A percentile compares a stretch with the other conserved stretches of the same genome.
These are phyloP conservation scores for Cenopis cana DNA, from an alignment of 2,888 invertebrate species.

Conservation along the genomic window DNA sequence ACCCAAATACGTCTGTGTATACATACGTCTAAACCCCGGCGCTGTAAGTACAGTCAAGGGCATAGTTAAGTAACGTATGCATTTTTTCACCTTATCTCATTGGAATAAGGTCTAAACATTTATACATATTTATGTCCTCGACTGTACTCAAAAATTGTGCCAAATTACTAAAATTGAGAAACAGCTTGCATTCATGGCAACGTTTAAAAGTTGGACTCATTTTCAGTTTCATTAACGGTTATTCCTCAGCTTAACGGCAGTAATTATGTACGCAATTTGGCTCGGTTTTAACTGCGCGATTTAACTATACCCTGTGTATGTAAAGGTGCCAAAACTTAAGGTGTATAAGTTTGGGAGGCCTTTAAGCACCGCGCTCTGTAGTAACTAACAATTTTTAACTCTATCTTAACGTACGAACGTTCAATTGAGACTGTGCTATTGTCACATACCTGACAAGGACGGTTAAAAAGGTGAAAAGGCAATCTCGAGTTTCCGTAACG, in stretches of 20 bases:
- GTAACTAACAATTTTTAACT: background rate
- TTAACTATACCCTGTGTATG: conserved; percentile 32
- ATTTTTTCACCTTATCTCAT: too few species aligned
- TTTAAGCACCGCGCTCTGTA: background rate
- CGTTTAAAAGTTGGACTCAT: conserved; percentile 79
- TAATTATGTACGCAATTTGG: conserved; percentile 81
- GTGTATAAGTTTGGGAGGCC: background rate
- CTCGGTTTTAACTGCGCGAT: conserved; percentile 59
- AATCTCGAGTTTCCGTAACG: background rate
- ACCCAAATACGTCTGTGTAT: background rate
- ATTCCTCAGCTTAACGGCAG: conserved; percentile 75
- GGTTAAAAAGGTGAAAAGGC: background rate
- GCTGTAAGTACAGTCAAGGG: too few species aligned
- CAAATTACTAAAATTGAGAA: conserved; percentile 77
- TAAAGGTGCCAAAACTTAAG: background rate
- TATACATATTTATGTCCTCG: too few species aligned
- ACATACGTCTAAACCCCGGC: background rate
- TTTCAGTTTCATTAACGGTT: conserved; percentile 82
- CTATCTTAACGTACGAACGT: background rate
- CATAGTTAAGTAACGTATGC: too few species aligned
- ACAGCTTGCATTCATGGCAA: conserved; percentile 80
- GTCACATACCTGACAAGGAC: background rate
- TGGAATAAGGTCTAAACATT: too few species aligned
- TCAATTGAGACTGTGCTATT: background rate
- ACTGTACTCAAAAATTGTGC: conserved; percentile 69